Evolutionary conservation across 2,888 invertebrate genomes (phyloP).

Genomic region (Stomorhina lunata): DNA sequence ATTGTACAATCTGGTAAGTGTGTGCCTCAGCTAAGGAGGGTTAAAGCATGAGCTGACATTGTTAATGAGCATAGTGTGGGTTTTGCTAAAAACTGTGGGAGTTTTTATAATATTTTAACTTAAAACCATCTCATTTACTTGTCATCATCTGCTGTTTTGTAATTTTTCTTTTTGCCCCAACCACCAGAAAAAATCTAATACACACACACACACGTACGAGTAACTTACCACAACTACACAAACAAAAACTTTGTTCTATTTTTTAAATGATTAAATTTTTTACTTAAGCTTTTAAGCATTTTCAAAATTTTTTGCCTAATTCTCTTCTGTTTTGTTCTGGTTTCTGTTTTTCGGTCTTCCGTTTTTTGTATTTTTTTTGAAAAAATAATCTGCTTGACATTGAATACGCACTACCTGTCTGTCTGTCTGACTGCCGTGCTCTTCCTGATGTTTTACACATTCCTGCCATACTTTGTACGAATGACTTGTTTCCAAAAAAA

Average conservation of each 20-base stretch:
- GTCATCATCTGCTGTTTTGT: conserved; percentile 35
- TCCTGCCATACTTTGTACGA: neutral
- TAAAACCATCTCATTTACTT: conserved; percentile 40
- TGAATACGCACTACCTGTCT: too few relatives aligned
- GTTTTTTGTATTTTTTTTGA: neutral
- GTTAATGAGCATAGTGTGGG: neutral
- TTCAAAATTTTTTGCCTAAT: conserved; percentile 1
- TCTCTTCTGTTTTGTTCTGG: neutral
- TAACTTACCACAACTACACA: neutral
- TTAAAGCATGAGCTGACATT: neutral
- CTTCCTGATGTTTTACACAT: neutral
- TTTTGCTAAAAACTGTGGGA: neutral
- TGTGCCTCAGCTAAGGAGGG: neutral
- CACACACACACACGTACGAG: neutral
- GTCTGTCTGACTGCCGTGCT: too few relatives aligned
- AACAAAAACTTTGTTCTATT: conserved; percentile 16
- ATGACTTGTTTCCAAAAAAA: neutral
- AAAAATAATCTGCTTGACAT: conserved; percentile 44
- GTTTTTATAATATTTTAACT: neutral
- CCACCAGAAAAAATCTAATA: neutral
- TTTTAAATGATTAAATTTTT: conserved; percentile 26
- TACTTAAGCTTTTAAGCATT: conserved; percentile 1
- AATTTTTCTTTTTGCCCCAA: neutral
- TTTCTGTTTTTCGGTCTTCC: conserved; percentile 5
- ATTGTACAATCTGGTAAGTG: neutral